phyloP scores from a whole-genome alignment of 2,113 vertebrate genomes.

The Etheostoma cragini region DNA sequence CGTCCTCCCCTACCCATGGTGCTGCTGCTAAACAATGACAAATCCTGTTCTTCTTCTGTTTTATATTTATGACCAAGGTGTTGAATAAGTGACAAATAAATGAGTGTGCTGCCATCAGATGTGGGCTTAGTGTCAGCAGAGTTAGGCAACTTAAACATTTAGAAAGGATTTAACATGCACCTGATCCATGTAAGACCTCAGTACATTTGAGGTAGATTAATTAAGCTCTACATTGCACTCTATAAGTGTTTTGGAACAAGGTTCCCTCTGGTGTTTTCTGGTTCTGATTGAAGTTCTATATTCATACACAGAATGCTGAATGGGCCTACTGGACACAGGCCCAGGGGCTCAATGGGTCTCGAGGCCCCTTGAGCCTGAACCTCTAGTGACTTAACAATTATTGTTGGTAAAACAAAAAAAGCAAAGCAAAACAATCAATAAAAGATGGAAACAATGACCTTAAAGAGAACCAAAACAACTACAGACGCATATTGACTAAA shows the following conservation, averaged over 20 bases:
- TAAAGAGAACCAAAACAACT: background rate
- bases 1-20: conserved; percentile 16
- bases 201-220: background rate
- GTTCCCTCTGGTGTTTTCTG: background rate
- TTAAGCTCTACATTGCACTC: background rate
- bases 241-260: conserved; percentile 1
- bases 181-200: conserved; percentile 21
- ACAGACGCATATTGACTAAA: background rate
- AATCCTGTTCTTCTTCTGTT: conserved; percentile 37
- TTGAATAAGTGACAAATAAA: conserved; percentile 29
- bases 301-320: background rate
- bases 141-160: conserved; percentile 13
- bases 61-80: conserved; percentile 37
- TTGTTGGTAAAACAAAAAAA: background rate
- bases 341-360: background rate
- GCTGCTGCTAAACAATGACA: conserved; percentile 57
- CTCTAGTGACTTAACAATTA: background rate
- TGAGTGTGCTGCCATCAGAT: conserved; percentile 14
- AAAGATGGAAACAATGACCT: background rate
- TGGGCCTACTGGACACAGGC: background rate
- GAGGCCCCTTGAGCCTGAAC: background rate
- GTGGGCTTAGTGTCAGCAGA: background rate
- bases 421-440: background rate
- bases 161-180: conserved; percentile 5
- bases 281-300: background rate